Conservation (phyloP, 1,140 invertebrate species). For the Drosophila subobscura region DNA sequence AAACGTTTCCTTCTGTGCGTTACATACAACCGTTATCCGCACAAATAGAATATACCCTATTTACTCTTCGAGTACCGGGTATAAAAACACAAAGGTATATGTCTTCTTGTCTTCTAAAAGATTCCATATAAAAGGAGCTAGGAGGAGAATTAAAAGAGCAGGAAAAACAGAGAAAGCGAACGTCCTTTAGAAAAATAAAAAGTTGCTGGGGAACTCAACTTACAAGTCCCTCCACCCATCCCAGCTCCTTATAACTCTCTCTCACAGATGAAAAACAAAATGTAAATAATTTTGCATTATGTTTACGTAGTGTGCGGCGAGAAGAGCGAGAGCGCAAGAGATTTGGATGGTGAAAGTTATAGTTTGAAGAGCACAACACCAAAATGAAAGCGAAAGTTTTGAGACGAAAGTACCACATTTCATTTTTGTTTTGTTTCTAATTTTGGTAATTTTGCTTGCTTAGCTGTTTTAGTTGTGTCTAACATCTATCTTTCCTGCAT, state of each 20-base stretch:
- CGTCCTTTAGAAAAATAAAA: conserved; percentile 52
- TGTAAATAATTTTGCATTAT: conserved; percentile 51
- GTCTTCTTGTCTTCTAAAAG: conserved; percentile 38
- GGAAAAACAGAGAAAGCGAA: conserved; percentile 20
- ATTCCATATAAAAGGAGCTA: neutral
- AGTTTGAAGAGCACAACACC: conserved; percentile 4
- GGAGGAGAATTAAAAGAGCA: neutral
- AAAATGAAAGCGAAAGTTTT: conserved; percentile 25
- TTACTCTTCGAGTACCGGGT: no score
- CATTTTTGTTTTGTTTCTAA: no score
- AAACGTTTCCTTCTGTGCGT: no score
- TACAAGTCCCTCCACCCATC: conserved; percentile 33
- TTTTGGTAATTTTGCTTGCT: no score
- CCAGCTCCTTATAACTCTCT: neutral
- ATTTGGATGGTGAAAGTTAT: neutral
- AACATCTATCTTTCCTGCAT: no score
- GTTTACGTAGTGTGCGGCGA: conserved; percentile 19
- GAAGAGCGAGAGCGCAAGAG: neutral
- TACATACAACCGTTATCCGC: no score
- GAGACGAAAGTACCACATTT: no score
- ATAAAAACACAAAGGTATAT: conserved; percentile 9
- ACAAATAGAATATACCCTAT: no score
- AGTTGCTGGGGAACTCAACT: conserved; percentile 47
- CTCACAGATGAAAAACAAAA: conserved; percentile 33
- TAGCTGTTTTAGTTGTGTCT: no score